Evolutionary conservation across 2,797 vertebrate genomes (phyloP), one percentile per base, ranked within the genome.

Genomic region (Holocentrus rufus): DNA sequence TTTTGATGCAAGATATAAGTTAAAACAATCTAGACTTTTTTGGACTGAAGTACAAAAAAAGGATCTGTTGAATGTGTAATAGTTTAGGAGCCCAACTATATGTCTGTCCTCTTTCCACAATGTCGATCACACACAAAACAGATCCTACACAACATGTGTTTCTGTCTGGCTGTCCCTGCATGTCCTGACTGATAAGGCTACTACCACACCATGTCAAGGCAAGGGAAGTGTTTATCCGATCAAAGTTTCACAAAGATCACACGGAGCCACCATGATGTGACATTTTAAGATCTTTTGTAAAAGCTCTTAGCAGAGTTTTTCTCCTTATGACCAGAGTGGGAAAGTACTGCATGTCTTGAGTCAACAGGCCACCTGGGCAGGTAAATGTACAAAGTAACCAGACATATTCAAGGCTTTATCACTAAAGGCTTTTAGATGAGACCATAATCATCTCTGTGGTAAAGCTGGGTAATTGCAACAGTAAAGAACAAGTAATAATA

Each of bases 401-500:
- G 25, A 17, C 17, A 31, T 53, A 58, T 52, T n/a, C 59, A 34
- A 31, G 50, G 34, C 18, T 18, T 11, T 18, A 54, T 1, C 6
- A 9, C 14, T 34, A 5, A 14, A 23, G 57, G 20, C 20, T 59
- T 64, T 55, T 49, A 73, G 36, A 69, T 59, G 20, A 69, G 34
- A 60, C 55, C 53, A 55, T 59, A 54, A 73, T 46, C 31, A 7
- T 17, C 20, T 36, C 49, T 13, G 18, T 23, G 23, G 39, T 34
- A 6, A 52, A 36, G 20, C 6, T 39, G 31, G 56, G 49, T 61
- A 31, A 61, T 47, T 44, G 50, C 22, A 68, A 55, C 23, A 60
- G 22, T 5, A 30, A 5, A 18, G 22, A 67, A 18, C 4, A 68
- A 50, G 17, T 1, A 18, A 23, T 10, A 17, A 13, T 39, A 13